phyloP scores from a whole-genome alignment of 2,113 vertebrate genomes.

The Chaetorhynchus papuensis region DNA sequence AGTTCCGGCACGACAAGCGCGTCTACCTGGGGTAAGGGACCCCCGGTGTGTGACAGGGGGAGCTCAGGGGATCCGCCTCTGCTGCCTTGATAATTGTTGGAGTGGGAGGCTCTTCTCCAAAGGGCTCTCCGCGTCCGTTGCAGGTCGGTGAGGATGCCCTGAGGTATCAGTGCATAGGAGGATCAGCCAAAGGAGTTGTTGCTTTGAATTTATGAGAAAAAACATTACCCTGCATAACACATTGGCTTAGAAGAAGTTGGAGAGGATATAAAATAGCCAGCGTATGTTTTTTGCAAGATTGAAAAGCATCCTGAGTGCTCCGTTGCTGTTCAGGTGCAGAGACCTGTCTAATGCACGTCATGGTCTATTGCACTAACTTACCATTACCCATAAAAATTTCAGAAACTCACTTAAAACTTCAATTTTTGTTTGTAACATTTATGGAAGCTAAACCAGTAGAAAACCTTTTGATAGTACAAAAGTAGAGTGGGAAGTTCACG shows the following conservation, averaged over 20 bases:
- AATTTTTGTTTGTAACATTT: rapidly evolving
- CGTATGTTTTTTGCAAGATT: rapidly evolving
- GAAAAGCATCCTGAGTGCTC: rapidly evolving
- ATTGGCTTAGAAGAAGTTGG: rapidly evolving
- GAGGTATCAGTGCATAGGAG: no score
- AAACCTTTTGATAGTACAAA: not conserved
- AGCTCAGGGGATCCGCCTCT: rapidly evolving
- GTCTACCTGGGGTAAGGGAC: constrained; percentile 90
- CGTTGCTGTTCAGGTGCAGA: not conserved
- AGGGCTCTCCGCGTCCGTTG: rapidly evolving
- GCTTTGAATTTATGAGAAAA: not conserved
- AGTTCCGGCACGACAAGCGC: constrained; percentile 97
- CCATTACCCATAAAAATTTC: rapidly evolving
- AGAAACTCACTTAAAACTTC: not conserved
- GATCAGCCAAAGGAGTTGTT: not conserved
- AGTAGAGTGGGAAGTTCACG: rapidly evolving
- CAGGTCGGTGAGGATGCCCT: not conserved
- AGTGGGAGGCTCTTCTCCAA: not conserved
- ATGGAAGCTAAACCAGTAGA: not conserved
- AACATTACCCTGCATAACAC: rapidly evolving
- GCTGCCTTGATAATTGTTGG: rapidly evolving
- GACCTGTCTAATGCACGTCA: rapidly evolving
- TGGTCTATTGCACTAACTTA: not conserved
- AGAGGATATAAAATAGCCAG: not conserved
- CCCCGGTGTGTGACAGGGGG: rapidly evolving